Percentiles rank a stretch among this genome's conserved stretches.
Conservation (phyloP, 2,888 invertebrate species). For the Chrysolina haemoptera region DNA sequence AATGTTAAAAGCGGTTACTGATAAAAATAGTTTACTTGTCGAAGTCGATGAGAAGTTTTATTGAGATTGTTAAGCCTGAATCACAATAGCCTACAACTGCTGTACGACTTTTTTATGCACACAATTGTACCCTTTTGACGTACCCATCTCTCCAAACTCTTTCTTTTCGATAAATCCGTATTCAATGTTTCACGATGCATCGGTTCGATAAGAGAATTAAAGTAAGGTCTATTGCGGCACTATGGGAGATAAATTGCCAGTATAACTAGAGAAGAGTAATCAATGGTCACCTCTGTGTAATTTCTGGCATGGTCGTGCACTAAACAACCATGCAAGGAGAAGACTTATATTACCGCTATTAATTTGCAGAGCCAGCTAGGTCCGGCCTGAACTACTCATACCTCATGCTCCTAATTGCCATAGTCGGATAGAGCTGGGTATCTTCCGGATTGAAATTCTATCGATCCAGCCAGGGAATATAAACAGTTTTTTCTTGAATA, state of each 20-base stretch:
- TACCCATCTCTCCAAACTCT: neutral
- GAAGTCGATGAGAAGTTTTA: too few species aligned
- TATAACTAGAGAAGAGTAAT: constrained; percentile 65
- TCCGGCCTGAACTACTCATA: constrained; percentile 58
- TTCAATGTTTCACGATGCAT: constrained; percentile 34
- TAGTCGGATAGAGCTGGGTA: constrained; percentile 33
- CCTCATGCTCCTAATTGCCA: constrained; percentile 62
- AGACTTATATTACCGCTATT: constrained; percentile 70
- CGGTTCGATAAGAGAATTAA: constrained; percentile 45
- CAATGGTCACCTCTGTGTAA: constrained; percentile 65
- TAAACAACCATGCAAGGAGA: constrained; percentile 66
- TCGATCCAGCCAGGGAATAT: too few species aligned
- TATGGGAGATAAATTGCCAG: constrained; percentile 58
- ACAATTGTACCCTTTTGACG: neutral
- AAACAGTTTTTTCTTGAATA: too few species aligned
- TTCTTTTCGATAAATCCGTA: neutral
- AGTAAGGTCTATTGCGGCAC: constrained; percentile 50
- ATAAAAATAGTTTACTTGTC: too few species aligned
- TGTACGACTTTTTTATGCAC: too few species aligned
- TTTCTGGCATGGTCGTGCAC: constrained; percentile 62
- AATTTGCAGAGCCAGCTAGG: constrained; percentile 63
- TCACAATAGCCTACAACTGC: too few species aligned
- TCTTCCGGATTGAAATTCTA: too few species aligned
- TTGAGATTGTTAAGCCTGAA: too few species aligned
- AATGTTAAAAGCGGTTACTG: too few species aligned